phyloP scores from a whole-genome alignment of 2,888 invertebrate species.

The Chouioia cunea region DNA sequence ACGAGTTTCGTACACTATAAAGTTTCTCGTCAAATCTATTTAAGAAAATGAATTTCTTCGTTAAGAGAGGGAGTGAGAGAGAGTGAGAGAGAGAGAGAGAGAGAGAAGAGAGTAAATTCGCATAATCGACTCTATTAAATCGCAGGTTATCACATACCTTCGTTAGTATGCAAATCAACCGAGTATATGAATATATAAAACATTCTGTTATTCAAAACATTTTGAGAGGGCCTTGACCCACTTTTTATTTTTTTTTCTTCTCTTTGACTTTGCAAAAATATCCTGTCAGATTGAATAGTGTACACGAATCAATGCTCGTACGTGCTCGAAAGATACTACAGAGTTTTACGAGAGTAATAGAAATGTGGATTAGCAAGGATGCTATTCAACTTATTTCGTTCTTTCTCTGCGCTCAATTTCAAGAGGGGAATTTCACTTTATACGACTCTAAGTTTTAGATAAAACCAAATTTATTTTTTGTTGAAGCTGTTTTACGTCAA shows the following conservation, averaged over 20 bases:
- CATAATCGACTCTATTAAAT: too few species aligned
- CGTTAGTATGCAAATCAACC: too few species aligned
- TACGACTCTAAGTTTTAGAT: too few species aligned
- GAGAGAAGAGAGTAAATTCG: too few species aligned
- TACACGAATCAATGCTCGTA: constrained; percentile 16
- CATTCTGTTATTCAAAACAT: constrained; percentile 7
- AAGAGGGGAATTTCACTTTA: too few species aligned
- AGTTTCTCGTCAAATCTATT: constrained; percentile 15
- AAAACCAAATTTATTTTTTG: too few species aligned
- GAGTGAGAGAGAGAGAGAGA: too few species aligned
- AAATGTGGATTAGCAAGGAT: constrained; percentile 14
- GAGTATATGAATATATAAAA: neutral
- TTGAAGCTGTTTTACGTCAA: too few species aligned
- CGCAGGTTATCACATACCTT: too few species aligned
- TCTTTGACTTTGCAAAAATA: too few species aligned
- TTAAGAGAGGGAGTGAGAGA: neutral
- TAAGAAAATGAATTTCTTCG: constrained; percentile 16
- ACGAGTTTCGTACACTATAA: constrained; percentile 8
- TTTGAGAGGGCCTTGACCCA: constrained; percentile 25
- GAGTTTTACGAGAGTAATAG: constrained; percentile 21
- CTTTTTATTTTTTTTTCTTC: constrained; percentile 2
- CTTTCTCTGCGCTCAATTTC: constrained; percentile 1
- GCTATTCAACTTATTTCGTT: constrained; percentile 13
- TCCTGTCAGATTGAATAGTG: constrained; percentile 11
- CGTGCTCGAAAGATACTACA: constrained; percentile 16